Evolutionary conservation across 2,113 vertebrate genomes (phyloP), one percentile per base, ranked within the genome.

Genomic region (Actenoides lindsayi): DNA sequence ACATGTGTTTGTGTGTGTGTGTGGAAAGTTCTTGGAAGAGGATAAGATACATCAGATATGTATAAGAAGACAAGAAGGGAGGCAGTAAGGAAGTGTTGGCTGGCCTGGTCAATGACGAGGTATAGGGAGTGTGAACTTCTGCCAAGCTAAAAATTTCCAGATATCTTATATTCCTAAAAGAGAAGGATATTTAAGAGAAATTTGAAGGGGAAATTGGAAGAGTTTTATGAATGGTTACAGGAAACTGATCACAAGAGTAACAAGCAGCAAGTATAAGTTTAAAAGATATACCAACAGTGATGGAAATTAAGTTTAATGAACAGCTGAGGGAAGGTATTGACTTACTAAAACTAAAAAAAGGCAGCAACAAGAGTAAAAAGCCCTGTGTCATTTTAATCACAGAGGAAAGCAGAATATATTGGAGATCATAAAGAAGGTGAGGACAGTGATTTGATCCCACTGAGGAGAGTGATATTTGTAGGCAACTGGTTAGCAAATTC

Each of bases 1-100:
- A 30, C 0, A 1, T n/a, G 13, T 25, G 13, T 24, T 8, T 53
- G 15, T 51, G 8, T 33, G 13, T 56, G 3, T 21, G 11, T 10
- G 3, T 37, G 23, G 74, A 65, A 82, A 46, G 18, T 21, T 41
- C 60, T 90, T 75, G 30, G 23, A 71, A 79, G 10, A 14, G 12
- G 10, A 54, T 27, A 82, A 75, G 53, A 83, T 30, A 46, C 8
- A 37, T 35, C 42, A 42, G 54, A 18, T 70, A 46, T 9, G 8
- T 37, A 21, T 37, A 20, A 59, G 80, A 68, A 77, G 23, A n/a
- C 20, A 83, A 60, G 23, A 13, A 73, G 21, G 8, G 18, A 81
- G 39, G 51, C 10, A 44, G 27, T 39, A 87, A 81, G 23, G 6
- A 79, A 90, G 4, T 19, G 7, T 28, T 80, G 14, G 5, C 17